Conservation (phyloP, 1,140 invertebrate genomes). For the Cyclargus thomasi region DNA sequence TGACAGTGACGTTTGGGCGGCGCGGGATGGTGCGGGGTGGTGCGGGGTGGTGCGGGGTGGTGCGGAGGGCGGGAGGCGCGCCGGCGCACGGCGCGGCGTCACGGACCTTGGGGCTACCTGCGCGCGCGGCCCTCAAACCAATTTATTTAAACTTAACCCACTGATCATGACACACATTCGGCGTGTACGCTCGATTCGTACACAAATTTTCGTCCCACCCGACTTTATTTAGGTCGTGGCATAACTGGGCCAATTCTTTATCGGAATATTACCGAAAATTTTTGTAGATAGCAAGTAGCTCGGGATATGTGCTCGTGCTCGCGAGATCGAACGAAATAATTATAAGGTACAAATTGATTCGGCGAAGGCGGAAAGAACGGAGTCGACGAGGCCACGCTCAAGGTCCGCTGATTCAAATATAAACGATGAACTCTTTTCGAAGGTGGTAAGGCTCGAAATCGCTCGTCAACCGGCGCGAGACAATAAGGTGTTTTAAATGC, state of each 20-base stretch:
- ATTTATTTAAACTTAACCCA: slow-evolving; percentile 73
- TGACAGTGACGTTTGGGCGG: slow-evolving; percentile 2
- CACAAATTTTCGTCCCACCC: slow-evolving; percentile 46
- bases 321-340: slow-evolving; percentile 47
- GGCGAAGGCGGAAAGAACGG: slow-evolving; percentile 72
- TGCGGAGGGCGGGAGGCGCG: not conserved
- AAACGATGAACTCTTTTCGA: slow-evolving; percentile 40
- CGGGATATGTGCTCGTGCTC: not conserved
- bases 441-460: slow-evolving; percentile 39
- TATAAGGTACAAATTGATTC: slow-evolving; percentile 69
- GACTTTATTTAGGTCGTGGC: not conserved
- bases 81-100: slow-evolving; percentile 17
- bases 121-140: slow-evolving; percentile 56
- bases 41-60: too few relatives aligned
- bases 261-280: not conserved
- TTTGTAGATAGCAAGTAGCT: too few relatives aligned
- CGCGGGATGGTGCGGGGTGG: too few relatives aligned
- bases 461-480: slow-evolving; percentile 42
- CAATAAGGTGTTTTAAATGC: slow-evolving; percentile 69
- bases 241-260: slow-evolving; percentile 7
- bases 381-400: slow-evolving; percentile 68
- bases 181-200: slow-evolving; percentile 43
- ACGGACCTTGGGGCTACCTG: slow-evolving; percentile 52
- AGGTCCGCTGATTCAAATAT: slow-evolving; percentile 51
- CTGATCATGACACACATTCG: slow-evolving; percentile 71